Evolutionary conservation across 2,797 vertebrate genomes (phyloP).

Genomic region (Merluccius polli): DNA sequence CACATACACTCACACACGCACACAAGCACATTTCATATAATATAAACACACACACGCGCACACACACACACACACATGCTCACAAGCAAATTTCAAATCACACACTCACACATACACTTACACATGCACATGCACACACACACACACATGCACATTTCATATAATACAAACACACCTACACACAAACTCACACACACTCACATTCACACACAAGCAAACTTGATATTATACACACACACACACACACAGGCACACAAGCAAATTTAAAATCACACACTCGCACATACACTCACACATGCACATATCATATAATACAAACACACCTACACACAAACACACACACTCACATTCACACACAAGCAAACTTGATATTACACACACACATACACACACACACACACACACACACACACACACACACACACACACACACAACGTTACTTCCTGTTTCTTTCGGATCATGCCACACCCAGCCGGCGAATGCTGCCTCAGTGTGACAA

Average conservation of each 20-base stretch:
- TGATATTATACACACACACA: not conserved
- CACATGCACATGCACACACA: not conserved
- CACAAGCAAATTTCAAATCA: not conserved
- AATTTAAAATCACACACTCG: not conserved
- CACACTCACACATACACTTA: not conserved
- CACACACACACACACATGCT: too few species aligned
- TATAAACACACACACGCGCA: not conserved
- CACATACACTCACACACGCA: not conserved
- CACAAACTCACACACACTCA: constrained; percentile 5
- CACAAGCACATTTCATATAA: not conserved
- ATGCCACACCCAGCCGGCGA: constrained; percentile 16
- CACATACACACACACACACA: constrained; percentile 11
- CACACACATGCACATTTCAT: not conserved
- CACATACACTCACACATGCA: not conserved
- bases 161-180: not conserved
- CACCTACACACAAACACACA: not conserved
- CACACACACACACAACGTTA: constrained; percentile 2
- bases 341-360: not conserved
- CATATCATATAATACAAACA: not conserved
- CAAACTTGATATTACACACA: not conserved
- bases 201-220: constrained; percentile 5
- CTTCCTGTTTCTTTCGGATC: constrained; percentile 3
- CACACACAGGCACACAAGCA: not conserved
- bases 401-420: constrained; percentile 7
- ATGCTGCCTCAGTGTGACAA: constrained; percentile 15